Base-by-base conservation (phyloP, 1,140 invertebrate genomes). In the Procambarus clarkii region DNA sequence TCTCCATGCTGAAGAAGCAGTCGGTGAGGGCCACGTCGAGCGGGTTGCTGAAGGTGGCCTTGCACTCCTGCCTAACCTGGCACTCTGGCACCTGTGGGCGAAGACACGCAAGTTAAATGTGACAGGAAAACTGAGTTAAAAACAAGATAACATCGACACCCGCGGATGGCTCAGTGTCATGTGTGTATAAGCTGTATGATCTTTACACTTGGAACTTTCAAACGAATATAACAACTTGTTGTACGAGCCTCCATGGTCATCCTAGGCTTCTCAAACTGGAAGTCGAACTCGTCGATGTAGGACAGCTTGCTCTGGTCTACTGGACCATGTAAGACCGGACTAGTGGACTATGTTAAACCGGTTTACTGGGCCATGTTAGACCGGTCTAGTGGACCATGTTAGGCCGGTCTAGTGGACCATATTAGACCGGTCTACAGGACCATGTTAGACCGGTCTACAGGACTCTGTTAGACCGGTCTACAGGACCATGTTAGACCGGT, bases 301-400 rank as follows among this genome's bases (percentile, higher is more conserved):
- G 93, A 88, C 91, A 94, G 94, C 7, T 93, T 86, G 9, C 94
- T 95, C 86, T 94, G 18, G 93, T 93, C n/a, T n/a, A n/a, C n/a
- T n/a, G n/a, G 71, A 95, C 93, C 21, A 93, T 93, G 71, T n/a
- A 95, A 88, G 88, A 79, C 93, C n/a, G n/a, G n/a, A n/a, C n/a
- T n/a, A n/a, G n/a, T n/a, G n/a, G n/a, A n/a, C n/a, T n/a, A n/a
- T n/a, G n/a, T n/a, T n/a, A n/a, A n/a, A n/a, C n/a, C n/a, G n/a
- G n/a, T n/a, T n/a, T n/a, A n/a, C n/a, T n/a, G n/a, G n/a, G n/a
- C 93, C 86, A 93, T 93, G 54, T 95, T 94, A 96, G 45, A 97
- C 95, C 45, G n/a, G n/a, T n/a, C n/a, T n/a, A n/a, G n/a, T n/a
- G n/a, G n/a, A n/a, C n/a, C n/a, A n/a, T n/a, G n/a, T n/a, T n/a